These are phyloP conservation scores for Lasiurus borealis DNA, from an alignment of 2,113 vertebrate genomes.

Conservation along the genomic window DNA sequence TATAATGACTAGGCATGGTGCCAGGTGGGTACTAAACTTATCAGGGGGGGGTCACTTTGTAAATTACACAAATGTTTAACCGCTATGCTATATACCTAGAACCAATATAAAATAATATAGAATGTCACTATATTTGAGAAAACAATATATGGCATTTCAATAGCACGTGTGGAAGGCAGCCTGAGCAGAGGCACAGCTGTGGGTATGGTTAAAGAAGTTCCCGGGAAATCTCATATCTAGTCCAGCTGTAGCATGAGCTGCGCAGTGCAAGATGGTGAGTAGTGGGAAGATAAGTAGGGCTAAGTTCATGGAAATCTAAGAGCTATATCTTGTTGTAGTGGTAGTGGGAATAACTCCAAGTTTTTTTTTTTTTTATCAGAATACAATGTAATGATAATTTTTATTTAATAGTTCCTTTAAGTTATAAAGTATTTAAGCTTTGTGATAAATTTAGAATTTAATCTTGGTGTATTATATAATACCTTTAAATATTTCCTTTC, in stretches of 20 bases:
- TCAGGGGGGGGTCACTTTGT: background rate
- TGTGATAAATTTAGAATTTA: slow-evolving; percentile 26
- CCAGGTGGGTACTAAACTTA: background rate
- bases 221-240: background rate
- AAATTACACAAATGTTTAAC: background rate
- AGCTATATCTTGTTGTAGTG: background rate
- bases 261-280: background rate
- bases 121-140: background rate
- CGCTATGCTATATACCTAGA: background rate
- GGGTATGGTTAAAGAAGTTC: background rate
- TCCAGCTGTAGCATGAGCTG: background rate
- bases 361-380: slow-evolving; percentile 1
- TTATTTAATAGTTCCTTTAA: slow-evolving; percentile 6
- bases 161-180: background rate
- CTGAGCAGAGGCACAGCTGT: background rate
- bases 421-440: background rate
- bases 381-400: slow-evolving; percentile 7
- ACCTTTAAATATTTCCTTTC: background rate
- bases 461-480: background rate
- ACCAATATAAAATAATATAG: background rate
- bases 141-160: background rate
- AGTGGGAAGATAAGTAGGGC: background rate
- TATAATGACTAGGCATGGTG: background rate
- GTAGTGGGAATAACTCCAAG: background rate
- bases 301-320: background rate